Percentiles rank a stretch among this genome's conserved stretches.
Conservation (phyloP, 2,113 vertebrate species). For the Falcunculus frontatus region DNA sequence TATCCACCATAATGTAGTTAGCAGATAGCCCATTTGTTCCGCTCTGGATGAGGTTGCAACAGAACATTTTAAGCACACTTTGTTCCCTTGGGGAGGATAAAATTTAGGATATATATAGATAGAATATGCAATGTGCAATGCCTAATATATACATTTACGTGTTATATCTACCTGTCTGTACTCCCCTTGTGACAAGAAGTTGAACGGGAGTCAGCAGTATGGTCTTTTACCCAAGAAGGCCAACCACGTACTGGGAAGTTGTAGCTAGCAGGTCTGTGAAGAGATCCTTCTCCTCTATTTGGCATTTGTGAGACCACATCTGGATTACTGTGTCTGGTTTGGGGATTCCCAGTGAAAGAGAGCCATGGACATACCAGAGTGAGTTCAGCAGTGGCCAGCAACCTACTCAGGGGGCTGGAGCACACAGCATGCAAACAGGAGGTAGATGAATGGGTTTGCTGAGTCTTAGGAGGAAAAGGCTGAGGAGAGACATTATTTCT, state of each 20-base stretch:
- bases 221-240: neutral
- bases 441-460: neutral
- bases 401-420: neutral
- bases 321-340: neutral
- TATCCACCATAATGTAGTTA: conserved; percentile 48
- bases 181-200: neutral
- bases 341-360: neutral
- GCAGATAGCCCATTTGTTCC: conserved; percentile 35
- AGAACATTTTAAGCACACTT: neutral
- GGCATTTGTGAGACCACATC: neutral
- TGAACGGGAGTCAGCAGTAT: neutral
- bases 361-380: neutral
- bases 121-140: neutral
- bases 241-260: neutral
- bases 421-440: neutral
- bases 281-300: neutral
- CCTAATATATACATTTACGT: neutral
- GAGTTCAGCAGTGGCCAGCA: neutral
- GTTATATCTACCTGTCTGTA: neutral
- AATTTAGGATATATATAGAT: neutral
- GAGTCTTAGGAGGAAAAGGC: neutral
- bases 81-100: neutral
- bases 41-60: neutral
- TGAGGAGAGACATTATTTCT: neutral
- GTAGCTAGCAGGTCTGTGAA: neutral